Conservation (phyloP, 2,888 invertebrate genomes). For the Nomada hirtipes region DNA sequence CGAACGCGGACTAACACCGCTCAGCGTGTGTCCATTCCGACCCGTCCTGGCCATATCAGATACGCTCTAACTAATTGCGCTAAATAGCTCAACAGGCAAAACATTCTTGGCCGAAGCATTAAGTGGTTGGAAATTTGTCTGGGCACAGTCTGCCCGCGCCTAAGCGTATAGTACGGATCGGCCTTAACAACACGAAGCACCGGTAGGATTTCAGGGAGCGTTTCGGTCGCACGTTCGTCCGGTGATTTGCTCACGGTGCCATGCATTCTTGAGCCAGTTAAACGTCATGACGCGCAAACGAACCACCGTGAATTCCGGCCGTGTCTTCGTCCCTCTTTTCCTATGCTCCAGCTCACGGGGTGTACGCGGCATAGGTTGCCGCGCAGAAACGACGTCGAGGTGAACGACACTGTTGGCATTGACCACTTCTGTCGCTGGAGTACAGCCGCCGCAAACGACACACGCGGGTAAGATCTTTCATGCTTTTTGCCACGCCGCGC, state of each 20-base stretch:
- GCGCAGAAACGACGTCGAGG: conserved; percentile 61
- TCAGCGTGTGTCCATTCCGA: too few relatives aligned
- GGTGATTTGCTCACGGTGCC: conserved; percentile 13
- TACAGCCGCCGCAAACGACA: conserved; percentile 65
- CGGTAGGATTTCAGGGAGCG: background rate
- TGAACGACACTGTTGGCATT: conserved; percentile 75
- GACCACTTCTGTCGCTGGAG: conserved; percentile 69
- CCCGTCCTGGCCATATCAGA: too few relatives aligned
- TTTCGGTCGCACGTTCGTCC: conserved; percentile 2
- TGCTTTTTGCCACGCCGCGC: conserved; percentile 64
- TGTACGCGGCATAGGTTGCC: conserved; percentile 66
- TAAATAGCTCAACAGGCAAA: too few relatives aligned
- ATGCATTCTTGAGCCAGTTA: conserved; percentile 60
- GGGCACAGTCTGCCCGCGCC: too few relatives aligned
- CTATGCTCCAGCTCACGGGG: conserved; percentile 52
- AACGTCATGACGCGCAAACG: conserved; percentile 52
- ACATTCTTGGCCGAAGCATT: too few relatives aligned
- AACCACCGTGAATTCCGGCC: conserved; percentile 55
- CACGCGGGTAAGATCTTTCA: conserved; percentile 64
- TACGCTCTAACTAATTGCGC: too few relatives aligned
- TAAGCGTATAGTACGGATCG: too few relatives aligned
- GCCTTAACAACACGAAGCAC: too few relatives aligned
- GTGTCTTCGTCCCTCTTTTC: conserved; percentile 52
- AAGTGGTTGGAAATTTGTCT: too few relatives aligned
- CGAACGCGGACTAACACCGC: too few relatives aligned